A percentile compares a stretch with the other conserved stretches of the same genome.
Evolutionary conservation across 1,140 invertebrate species (phyloP).

Genomic region (Aplysia californica): DNA sequence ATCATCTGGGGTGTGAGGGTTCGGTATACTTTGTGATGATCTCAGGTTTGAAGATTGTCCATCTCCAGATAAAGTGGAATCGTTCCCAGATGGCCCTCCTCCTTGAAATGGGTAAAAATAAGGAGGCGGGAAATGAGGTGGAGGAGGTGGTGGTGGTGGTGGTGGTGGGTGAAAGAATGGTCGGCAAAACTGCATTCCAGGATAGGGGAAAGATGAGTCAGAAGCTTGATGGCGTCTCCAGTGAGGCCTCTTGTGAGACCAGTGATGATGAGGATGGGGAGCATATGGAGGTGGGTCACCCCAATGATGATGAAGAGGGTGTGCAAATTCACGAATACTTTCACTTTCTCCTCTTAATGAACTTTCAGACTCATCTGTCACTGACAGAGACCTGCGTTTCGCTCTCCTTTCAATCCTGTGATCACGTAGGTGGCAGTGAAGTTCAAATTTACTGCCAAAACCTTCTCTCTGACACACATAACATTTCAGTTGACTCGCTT

Average conservation of each 20-base stretch:
- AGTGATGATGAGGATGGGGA: not conserved
- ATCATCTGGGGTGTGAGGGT: not conserved
- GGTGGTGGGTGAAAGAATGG: not conserved
- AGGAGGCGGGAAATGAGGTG: not conserved
- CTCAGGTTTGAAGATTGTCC: not conserved
- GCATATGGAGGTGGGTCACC: not conserved
- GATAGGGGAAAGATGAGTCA: not conserved
- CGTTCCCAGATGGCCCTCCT: too few species aligned
- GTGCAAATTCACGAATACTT: not conserved
- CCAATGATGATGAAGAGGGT: not conserved
- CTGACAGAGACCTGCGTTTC: not conserved
- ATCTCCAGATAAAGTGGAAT: too few species aligned
- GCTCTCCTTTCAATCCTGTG: constrained; percentile 15
- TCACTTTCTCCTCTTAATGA: constrained; percentile 3
- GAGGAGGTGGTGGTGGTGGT: not conserved
- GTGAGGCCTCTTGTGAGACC: not conserved
- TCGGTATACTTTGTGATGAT: too few species aligned
- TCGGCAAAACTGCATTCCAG: not conserved
- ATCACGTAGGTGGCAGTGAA: constrained; percentile 16
- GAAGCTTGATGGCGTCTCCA: not conserved
- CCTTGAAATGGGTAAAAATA: too few species aligned
- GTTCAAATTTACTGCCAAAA: constrained; percentile 18
- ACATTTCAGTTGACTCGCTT: not conserved
- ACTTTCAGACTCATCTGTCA: not conserved
- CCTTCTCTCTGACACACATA: not conserved